Evolutionary conservation across 2,888 invertebrate genomes (phyloP).

Genomic region (Ophioninae sp.): DNA sequence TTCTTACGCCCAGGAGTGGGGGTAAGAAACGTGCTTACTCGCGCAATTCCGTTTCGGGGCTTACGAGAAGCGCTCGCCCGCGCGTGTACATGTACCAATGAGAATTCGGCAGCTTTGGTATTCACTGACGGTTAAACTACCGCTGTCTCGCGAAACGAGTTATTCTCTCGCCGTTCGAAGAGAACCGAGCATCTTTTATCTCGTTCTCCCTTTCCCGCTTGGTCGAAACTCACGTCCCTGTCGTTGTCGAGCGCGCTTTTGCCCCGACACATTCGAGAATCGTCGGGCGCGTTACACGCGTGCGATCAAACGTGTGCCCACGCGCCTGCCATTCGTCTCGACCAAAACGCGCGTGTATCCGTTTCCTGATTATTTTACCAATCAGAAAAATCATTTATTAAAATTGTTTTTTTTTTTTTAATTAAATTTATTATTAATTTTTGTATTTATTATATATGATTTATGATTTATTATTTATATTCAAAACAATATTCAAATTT

Average conservation of each 20-base stretch:
- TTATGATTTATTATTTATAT: too few species aligned
- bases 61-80: slow-evolving; percentile 14
- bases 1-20: not conserved
- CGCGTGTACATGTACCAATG: slow-evolving; percentile 46
- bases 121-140: slow-evolving; percentile 65
- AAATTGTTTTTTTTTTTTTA: too few species aligned
- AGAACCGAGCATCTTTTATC: slow-evolving; percentile 35
- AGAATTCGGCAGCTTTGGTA: slow-evolving; percentile 64
- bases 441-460: too few species aligned
- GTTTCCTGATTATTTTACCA: too few species aligned
- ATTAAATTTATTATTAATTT: too few species aligned
- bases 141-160: slow-evolving; percentile 64
- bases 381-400: too few species aligned
- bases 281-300: not conserved
- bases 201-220: slow-evolving; percentile 43
- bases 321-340: too few species aligned
- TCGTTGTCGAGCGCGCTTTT: slow-evolving; percentile 46
- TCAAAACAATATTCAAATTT: too few species aligned
- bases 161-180: slow-evolving; percentile 57
- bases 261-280: slow-evolving; percentile 49
- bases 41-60: slow-evolving; percentile 51
- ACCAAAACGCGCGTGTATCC: too few species aligned
- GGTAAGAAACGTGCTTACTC: slow-evolving; percentile 28
- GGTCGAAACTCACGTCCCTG: slow-evolving; percentile 30
- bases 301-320: too few species aligned